Base-by-base conservation (phyloP, 2,888 invertebrate genomes). In the Dryadula phaetusa region DNA sequence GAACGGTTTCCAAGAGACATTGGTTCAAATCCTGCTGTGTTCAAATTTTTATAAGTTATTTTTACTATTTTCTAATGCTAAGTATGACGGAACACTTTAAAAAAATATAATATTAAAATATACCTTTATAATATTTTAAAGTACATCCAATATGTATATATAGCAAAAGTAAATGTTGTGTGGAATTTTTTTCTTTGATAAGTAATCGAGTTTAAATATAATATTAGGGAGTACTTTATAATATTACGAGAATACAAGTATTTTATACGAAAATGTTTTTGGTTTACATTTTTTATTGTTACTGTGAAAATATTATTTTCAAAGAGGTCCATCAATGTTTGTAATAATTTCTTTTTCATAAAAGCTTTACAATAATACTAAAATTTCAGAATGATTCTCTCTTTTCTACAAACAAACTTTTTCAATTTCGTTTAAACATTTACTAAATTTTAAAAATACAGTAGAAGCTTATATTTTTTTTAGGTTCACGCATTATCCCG, bases 241-340 rank as follows among this genome's bases (percentile, higher is more conserved):
- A 12, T 37, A 37, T 37, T 12, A 37, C 37, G 3, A 37, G 10
- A 32, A 7, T n/a, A n/a, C n/a, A 32, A 32, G 4, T 7, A 32
- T 7, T 32, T 32, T 7, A 8, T 3, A 32, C 8, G 8, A 5
- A 28, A 2, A 18, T 20, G 18, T 34, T 34, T n/a, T 18, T 34
- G 22, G 42, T 58, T 61, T 34, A 20, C 32, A 20, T 34, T n/a
- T 44, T 14, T 34, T 37, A 62, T n/a, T 32, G 28, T 12, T 12
- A 16, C 5, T 22, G 20, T 20, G 6, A 20, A 34, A 40, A 40
- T 47, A 14, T 37, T 22, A 25, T 37, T 37, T 32, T 0, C 8
- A 56, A 56, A 56, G 58, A 46, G 54, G 58, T 64, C 28, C 25
- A 16, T 44, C 44, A n/a, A 47, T 58, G 47, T 18, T 47, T n/a